Evolutionary conservation across 1,140 invertebrate genomes (phyloP), one percentile per base, ranked within the genome.

Genomic region (Battus philenor): DNA sequence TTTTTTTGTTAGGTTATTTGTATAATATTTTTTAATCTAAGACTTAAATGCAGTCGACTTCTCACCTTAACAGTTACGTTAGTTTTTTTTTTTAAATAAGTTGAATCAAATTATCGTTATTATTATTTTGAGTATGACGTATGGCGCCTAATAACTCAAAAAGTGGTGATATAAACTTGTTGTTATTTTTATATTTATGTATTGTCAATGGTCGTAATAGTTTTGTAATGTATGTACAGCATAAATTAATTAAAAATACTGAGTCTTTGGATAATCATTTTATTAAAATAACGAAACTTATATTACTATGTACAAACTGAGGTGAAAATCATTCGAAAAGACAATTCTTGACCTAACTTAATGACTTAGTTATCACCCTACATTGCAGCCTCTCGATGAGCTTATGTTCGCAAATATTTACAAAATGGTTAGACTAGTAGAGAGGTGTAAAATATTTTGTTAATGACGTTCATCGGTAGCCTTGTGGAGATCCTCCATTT

Each of bases 331-430:
- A 45, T 47, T 53, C 39, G 33, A 59, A 59, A 55, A 59, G 47
- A 62, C 44, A 59, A 66, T 62, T 60, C 44, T 68, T 65, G 50
- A 60, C 68, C 56, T 80, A 80, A 67, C 66, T 72, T 80, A 82
- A 80, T 82, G 80, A 84, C 80, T 84, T 82, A 84, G 78, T 80
- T 78, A 80, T 72, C 80, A 81, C 76, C 80, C 78, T 80, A 81
- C 62, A 57, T 65, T 67, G 75, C 78, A 80, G 78, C 78, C 80
- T 76, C 75, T 54, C 63, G 76, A 82, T 84, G 80, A 84, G 76
- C 80, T 68, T 58, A 62, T 45, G 53, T 47, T 55, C 55, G 59
- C 32, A 48, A 54, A 65, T 81, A 76, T 74, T 70, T 78, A 82
- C 72, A 79, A 66, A 55, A 67, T n/a, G 57, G 63, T 55, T 54